Percentiles rank a stretch among this genome's conserved stretches.
phyloP scores from a whole-genome alignment of 1,140 invertebrate genomes.

The Drosophila suzukii region DNA sequence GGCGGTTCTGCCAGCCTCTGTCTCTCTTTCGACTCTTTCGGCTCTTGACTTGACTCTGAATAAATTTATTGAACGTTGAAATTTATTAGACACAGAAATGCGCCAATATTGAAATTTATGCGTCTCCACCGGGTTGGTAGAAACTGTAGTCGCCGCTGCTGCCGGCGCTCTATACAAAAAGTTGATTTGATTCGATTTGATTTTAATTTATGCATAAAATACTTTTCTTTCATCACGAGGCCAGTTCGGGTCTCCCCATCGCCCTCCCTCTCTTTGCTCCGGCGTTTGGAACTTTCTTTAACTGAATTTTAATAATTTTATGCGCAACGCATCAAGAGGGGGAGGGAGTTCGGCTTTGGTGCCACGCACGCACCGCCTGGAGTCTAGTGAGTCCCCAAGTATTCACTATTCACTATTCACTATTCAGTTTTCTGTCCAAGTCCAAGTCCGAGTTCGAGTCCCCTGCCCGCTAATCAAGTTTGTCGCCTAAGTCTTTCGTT shows the following conservation, averaged over 20 bases:
- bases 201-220: conserved; percentile 83
- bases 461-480: conserved; percentile 71
- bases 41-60: conserved; percentile 70
- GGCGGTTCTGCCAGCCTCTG: conserved; percentile 52
- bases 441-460: conserved; percentile 17
- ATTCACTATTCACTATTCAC: conserved; percentile 4
- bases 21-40: conserved; percentile 6
- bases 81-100: conserved; percentile 76
- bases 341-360: conserved; percentile 10
- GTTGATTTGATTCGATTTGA: conserved; percentile 80
- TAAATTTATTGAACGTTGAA: conserved; percentile 77
- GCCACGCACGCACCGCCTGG: conserved; percentile 50
- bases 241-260: conserved; percentile 37
- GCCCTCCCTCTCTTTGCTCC: conserved; percentile 6
- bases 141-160: conserved; percentile 29
- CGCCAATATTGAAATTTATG: conserved; percentile 82
- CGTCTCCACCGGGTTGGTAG: conserved; percentile 46
- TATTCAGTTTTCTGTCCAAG: conserved; percentile 19
- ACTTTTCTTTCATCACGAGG: conserved; percentile 79
- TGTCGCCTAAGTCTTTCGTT: conserved; percentile 82
- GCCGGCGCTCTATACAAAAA: conserved; percentile 27
- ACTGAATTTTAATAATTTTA: conserved; percentile 83
- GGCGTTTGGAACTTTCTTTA: conserved; percentile 74
- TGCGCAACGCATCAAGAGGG: conserved; percentile 58
- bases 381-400: conserved; percentile 1